phyloP scores from a whole-genome alignment of 2,113 vertebrate species.

The Pristiophorus japonicus region DNA sequence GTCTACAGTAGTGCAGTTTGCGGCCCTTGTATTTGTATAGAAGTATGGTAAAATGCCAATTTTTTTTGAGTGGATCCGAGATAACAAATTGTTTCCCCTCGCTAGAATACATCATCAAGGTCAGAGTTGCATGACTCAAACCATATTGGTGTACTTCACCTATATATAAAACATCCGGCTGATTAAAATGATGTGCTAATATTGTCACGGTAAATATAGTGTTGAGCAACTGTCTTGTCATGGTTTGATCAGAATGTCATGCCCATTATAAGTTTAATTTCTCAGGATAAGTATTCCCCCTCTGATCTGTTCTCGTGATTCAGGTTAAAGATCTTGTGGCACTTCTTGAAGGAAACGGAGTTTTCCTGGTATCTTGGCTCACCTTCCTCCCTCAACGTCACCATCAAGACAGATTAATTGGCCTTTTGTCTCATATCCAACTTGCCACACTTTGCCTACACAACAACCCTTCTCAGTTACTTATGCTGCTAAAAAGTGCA shows the following conservation, averaged over 20 bases:
- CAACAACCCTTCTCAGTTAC: neutral
- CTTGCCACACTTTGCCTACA: neutral
- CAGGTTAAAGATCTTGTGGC: neutral
- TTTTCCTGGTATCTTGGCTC: neutral
- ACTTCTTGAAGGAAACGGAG: too few relatives aligned
- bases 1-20: neutral
- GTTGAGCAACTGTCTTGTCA: neutral
- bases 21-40: neutral
- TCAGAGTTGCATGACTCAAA: neutral
- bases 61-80: neutral
- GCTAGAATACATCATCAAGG: neutral
- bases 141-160: neutral
- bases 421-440: too few relatives aligned
- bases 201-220: neutral
- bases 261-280: too few relatives aligned
- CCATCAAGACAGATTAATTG: neutral
- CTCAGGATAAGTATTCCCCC: neutral
- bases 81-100: neutral
- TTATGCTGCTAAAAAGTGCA: neutral
- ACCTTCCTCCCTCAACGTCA: neutral
- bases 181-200: neutral
- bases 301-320: too few relatives aligned
- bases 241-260: neutral
- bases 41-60: neutral
- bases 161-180: neutral